Evolutionary conservation across 2,888 invertebrate genomes (phyloP).

Genomic region (Poecilobothrus nobilitatus): DNA sequence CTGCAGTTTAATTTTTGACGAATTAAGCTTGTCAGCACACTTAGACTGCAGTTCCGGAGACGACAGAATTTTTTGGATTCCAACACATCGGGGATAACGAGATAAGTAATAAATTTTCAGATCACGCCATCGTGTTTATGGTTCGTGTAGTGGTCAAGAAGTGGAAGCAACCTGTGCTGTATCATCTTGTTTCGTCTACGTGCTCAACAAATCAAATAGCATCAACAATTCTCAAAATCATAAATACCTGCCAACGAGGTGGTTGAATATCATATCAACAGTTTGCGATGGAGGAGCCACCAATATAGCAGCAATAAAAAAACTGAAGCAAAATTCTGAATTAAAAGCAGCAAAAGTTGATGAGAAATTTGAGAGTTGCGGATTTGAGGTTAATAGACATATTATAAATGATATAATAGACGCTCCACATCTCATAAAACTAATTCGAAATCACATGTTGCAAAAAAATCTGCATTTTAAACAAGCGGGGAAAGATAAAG

Average conservation of each 20-base stretch:
- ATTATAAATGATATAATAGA: not conserved
- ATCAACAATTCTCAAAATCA: not conserved
- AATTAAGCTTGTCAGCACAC: not conserved
- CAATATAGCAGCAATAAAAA: not conserved
- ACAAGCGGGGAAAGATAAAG: not conserved
- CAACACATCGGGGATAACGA: not conserved
- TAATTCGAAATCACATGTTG: not conserved
- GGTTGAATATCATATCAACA: not conserved
- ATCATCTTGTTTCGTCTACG: not conserved
- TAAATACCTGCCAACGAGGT: not conserved
- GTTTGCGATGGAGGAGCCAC: not conserved
- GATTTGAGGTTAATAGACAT: not conserved
- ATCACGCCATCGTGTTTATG: not conserved
- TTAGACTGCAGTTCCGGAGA: not conserved
- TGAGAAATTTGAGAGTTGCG: not conserved
- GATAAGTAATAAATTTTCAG: not conserved
- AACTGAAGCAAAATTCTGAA: not conserved
- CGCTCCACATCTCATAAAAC: not conserved
- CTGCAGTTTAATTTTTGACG: not conserved
- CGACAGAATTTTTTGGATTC: not conserved
- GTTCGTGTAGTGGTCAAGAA: conserved; percentile 2
- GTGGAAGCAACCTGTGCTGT: not conserved
- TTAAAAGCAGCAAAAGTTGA: not conserved
- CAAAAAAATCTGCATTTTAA: not conserved
- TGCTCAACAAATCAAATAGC: not conserved